Percentiles rank a stretch among this genome's conserved stretches.
Conservation (phyloP, 30 jellyfish, hydroid and myxozoan species). For the Cassiopea andromeda region DNA sequence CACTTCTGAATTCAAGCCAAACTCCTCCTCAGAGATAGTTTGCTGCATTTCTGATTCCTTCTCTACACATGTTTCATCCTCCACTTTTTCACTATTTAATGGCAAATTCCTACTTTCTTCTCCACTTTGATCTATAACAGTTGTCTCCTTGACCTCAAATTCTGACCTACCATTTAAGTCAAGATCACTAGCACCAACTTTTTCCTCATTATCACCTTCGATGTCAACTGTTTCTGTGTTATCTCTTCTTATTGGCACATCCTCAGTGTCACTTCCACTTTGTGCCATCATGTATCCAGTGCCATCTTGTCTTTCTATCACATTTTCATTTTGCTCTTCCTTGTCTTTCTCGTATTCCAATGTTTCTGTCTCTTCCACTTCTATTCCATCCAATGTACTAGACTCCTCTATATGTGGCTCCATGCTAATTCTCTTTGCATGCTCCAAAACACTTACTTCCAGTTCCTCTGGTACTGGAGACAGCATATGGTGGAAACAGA, state of each 20-base stretch:
- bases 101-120: neutral
- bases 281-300: too few relatives aligned
- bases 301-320: neutral
- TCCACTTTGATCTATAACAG: neutral
- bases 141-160: neutral
- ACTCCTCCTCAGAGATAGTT: neutral
- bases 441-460: slow-evolving; percentile 51
- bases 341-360: neutral
- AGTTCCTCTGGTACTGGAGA: slow-evolving; percentile 78
- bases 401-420: slow-evolving; percentile 11
- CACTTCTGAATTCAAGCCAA: neutral
- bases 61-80: neutral
- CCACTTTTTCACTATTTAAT: neutral
- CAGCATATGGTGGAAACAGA: slow-evolving; percentile 64
- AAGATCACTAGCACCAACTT: neutral
- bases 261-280: neutral
- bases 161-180: neutral
- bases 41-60: neutral
- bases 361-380: neutral
- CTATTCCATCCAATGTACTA: slow-evolving; percentile 17
- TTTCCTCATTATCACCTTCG: neutral
- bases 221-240: neutral
- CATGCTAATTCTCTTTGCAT: slow-evolving; percentile 48
- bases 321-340: neutral
- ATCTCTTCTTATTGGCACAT: neutral